Conservation (phyloP, 2,888 invertebrate genomes). For the Polyommatus icarus region DNA sequence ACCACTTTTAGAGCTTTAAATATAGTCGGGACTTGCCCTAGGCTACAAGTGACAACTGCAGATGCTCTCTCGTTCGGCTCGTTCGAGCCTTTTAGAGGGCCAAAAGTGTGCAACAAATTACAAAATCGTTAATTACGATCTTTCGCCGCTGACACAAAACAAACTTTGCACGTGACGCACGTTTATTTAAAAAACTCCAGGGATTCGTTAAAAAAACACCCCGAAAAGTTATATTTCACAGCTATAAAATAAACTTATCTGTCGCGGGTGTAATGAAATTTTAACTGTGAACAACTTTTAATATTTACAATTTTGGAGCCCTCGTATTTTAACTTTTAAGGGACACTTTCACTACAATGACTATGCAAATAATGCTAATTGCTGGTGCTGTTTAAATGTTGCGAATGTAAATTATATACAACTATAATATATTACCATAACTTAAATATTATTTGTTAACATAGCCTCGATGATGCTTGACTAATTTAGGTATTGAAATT, state of each 20-base stretch:
- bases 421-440: too few relatives aligned
- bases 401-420: too few relatives aligned
- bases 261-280: conserved; percentile 27
- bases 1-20: too few relatives aligned
- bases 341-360: not conserved
- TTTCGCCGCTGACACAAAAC: conserved; percentile 7
- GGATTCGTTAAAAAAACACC: conserved; percentile 29
- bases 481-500: too few relatives aligned
- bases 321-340: not conserved
- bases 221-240: conserved; percentile 28
- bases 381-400: not conserved
- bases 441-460: too few relatives aligned
- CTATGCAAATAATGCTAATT: not conserved
- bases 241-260: conserved; percentile 29
- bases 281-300: not conserved
- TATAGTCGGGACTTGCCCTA: too few relatives aligned
- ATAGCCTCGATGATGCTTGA: too few relatives aligned
- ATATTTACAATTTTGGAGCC: conserved; percentile 21
- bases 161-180: conserved; percentile 25
- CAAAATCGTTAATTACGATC: conserved; percentile 24
- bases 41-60: too few relatives aligned
- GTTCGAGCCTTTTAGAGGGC: too few relatives aligned
- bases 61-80: too few relatives aligned
- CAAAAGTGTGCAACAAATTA: not conserved
- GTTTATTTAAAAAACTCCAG: conserved; percentile 29